phyloP scores from a whole-genome alignment of 2,113 vertebrate species.

The Microtus pennsylvanicus region DNA sequence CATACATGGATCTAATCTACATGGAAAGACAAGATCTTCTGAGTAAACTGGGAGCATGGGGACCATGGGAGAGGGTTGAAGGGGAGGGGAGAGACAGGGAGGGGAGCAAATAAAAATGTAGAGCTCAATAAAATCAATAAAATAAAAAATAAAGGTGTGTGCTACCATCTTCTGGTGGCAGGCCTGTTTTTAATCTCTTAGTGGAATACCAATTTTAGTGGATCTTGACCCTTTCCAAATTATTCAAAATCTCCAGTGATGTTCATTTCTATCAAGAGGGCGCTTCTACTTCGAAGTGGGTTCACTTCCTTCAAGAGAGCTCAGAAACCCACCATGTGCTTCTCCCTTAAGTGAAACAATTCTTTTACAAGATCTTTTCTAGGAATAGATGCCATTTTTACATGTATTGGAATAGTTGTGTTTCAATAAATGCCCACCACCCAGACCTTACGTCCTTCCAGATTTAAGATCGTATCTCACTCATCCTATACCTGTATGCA shows the following conservation, averaged over 20 bases:
- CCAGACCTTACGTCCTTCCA: background rate
- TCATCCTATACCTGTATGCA: background rate
- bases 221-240: background rate
- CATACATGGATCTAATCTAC: too few species aligned
- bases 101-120: too few species aligned
- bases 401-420: background rate
- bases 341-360: background rate
- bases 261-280: background rate
- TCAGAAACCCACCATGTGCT: background rate
- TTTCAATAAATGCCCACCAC: background rate
- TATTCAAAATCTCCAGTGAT: background rate
- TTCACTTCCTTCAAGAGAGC: background rate
- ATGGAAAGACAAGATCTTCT: too few species aligned
- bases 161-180: background rate
- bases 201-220: background rate
- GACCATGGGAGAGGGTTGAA: too few species aligned
- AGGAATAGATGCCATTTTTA: background rate
- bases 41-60: too few species aligned
- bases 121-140: too few species aligned
- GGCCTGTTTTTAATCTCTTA: background rate
- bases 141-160: background rate
- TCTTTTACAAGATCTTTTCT: background rate
- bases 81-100: too few species aligned
- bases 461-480: background rate
- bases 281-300: background rate